A percentile compares a stretch with the other conserved stretches of the same genome.
Evolutionary conservation across 2,888 invertebrate genomes (phyloP).

Genomic region (Lasioglossum lativentre): DNA sequence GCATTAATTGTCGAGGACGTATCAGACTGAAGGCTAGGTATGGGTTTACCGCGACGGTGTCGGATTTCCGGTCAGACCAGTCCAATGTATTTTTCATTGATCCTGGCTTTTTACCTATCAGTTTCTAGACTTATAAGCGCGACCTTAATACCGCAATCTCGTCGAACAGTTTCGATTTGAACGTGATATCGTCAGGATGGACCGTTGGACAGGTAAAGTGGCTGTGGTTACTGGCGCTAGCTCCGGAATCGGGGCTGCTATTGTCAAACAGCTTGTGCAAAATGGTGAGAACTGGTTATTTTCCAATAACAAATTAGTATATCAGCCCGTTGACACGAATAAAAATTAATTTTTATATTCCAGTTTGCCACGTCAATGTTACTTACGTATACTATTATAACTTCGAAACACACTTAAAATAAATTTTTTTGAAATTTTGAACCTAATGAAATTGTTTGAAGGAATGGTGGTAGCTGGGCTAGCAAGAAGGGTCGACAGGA

Average conservation of each 20-base stretch:
- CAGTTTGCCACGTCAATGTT: background rate
- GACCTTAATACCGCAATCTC: constrained; percentile 58
- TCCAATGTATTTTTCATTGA: constrained; percentile 40
- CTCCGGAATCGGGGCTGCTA: constrained; percentile 84
- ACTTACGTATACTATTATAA: no score
- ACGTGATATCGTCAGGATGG: constrained; percentile 74
- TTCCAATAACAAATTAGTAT: background rate
- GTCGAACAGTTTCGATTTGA: constrained; percentile 45
- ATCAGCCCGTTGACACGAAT: background rate
- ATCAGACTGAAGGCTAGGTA: constrained; percentile 54
- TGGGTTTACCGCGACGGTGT: constrained; percentile 69
- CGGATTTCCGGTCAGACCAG: constrained; percentile 54
- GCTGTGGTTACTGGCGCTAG: constrained; percentile 85
- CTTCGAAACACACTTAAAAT: background rate
- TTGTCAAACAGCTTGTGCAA: constrained; percentile 81
- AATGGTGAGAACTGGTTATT: constrained; percentile 79
- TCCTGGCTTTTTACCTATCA: constrained; percentile 58
- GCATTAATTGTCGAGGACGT: constrained; percentile 43
- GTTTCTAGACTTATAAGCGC: constrained; percentile 72
- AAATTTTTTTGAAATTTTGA: no score
- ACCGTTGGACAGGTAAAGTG: constrained; percentile 84
- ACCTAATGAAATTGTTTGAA: constrained; percentile 33
- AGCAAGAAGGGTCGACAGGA: constrained; percentile 84
- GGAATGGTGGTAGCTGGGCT: constrained; percentile 84
- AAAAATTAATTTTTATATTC: background rate